phyloP scores from a whole-genome alignment of 2,888 invertebrate species.

The Phaedon cochleariae region DNA sequence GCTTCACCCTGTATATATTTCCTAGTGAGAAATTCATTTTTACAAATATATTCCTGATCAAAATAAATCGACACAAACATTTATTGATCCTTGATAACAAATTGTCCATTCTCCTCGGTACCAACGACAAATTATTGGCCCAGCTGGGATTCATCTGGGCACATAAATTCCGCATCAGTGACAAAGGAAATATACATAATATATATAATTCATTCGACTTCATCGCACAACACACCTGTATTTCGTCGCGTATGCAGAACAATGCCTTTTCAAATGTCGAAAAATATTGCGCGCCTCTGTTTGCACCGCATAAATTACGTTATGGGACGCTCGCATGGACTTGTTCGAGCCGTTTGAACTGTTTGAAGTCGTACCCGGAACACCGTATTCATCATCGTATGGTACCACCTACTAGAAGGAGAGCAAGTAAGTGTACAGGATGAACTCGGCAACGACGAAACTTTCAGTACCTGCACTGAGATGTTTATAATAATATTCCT shows the following conservation, averaged over 20 bases:
- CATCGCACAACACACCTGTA: constrained; percentile 12
- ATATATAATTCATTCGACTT: background rate
- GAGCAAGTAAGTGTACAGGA: background rate
- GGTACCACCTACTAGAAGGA: constrained; percentile 12
- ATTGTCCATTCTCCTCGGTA: too few relatives aligned
- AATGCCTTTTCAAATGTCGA: constrained; percentile 1
- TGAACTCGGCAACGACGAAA: too few relatives aligned
- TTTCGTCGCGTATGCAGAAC: constrained; percentile 13
- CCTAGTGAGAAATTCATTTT: too few relatives aligned
- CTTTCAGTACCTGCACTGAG: too few relatives aligned
- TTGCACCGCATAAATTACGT: background rate
- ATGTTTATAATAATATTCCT: too few relatives aligned
- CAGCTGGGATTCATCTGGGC: background rate
- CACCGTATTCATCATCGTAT: constrained; percentile 12
- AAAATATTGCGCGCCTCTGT: background rate
- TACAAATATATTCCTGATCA: too few relatives aligned
- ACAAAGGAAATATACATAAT: constrained; percentile 1
- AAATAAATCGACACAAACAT: too few relatives aligned
- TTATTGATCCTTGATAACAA: too few relatives aligned
- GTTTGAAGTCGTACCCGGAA: constrained; percentile 11
- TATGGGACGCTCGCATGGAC: background rate
- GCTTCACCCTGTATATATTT: too few relatives aligned
- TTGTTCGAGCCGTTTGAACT: background rate
- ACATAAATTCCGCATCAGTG: background rate
- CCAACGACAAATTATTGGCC: background rate